Percentiles rank a stretch among this genome's conserved stretches.
These are phyloP conservation scores for Neosilurus mollespiculum DNA, from an alignment of 2,797 vertebrate species.

Conservation along the genomic window DNA sequence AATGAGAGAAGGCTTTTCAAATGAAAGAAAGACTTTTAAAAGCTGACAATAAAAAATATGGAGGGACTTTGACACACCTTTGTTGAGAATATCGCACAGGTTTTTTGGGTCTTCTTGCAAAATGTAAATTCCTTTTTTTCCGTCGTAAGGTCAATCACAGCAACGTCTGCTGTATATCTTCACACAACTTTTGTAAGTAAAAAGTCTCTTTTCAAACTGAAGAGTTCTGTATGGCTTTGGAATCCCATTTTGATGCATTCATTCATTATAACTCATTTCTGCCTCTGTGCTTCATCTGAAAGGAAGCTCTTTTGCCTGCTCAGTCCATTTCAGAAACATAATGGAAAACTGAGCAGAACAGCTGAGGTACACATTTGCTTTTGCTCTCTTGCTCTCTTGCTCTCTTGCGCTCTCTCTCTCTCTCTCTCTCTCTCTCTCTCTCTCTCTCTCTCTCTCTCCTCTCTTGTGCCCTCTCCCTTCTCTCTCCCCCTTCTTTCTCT, in stretches of 20 bases:
- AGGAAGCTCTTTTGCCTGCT: conserved; percentile 60
- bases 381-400: conserved; percentile 29
- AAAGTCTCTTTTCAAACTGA: conserved; percentile 44
- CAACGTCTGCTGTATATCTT: conserved; percentile 47
- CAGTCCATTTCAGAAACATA: conserved; percentile 60
- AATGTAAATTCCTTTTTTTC: conserved; percentile 17
- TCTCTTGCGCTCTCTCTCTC: conserved; percentile 23
- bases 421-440: conserved; percentile 13
- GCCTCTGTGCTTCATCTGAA: conserved; percentile 54
- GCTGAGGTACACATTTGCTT: conserved; percentile 59
- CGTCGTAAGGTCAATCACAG: conserved; percentile 43
- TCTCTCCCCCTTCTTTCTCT: no score
- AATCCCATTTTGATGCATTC: conserved; percentile 59
- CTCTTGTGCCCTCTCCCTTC: no score
- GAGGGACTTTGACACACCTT: conserved; percentile 22
- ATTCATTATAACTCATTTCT: conserved; percentile 60
- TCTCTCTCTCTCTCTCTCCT: conserved; percentile 3
- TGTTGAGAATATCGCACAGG: conserved; percentile 40
- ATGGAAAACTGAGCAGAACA: conserved; percentile 59
- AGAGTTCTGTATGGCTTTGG: conserved; percentile 43
- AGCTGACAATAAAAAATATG: conserved; percentile 27
- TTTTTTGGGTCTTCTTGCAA: conserved; percentile 19
- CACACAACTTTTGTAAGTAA: conserved; percentile 39
- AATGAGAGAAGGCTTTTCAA: conserved; percentile 27
- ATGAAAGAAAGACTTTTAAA: conserved; percentile 19